Conservation (phyloP, 2,888 invertebrate species). For the Drosophila affinis region DNA sequence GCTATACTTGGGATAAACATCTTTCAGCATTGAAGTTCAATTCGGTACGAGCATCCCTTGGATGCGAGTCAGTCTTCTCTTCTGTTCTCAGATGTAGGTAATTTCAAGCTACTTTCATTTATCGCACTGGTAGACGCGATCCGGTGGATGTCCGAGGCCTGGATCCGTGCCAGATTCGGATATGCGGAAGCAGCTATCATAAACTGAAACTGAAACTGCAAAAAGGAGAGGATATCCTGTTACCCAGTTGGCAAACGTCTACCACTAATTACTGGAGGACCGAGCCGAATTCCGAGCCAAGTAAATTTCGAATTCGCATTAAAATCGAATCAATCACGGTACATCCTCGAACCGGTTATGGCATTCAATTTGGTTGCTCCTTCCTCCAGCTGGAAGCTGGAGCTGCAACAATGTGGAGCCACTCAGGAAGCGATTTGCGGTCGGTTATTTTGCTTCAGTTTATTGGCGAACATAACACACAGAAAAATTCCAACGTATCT, state of each 20-base stretch:
- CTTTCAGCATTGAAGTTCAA: background rate
- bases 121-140: constrained; percentile 8
- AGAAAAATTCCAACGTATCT: constrained; percentile 20
- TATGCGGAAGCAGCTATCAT: constrained; percentile 61
- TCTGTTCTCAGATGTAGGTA: too few species aligned
- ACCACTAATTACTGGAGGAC: constrained; percentile 63
- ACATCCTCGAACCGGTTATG: constrained; percentile 8
- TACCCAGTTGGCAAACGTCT: constrained; percentile 59
- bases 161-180: constrained; percentile 57
- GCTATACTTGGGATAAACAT: background rate
- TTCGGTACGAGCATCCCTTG: background rate
- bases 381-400: background rate
- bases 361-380: background rate
- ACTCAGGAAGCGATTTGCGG: constrained; percentile 53
- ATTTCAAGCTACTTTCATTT: background rate
- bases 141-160: constrained; percentile 16
- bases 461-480: constrained; percentile 57
- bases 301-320: constrained; percentile 46
- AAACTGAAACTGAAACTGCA: constrained; percentile 49
- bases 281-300: constrained; percentile 20
- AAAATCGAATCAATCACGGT: constrained; percentile 72
- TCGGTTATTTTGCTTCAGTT: constrained; percentile 49
- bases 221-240: constrained; percentile 25
- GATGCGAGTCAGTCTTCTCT: background rate
- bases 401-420: constrained; percentile 13